Evolutionary conservation across 1,140 invertebrate species (phyloP), one percentile per base, ranked within the genome.

Genomic region (Drosophila micromelanica): DNA sequence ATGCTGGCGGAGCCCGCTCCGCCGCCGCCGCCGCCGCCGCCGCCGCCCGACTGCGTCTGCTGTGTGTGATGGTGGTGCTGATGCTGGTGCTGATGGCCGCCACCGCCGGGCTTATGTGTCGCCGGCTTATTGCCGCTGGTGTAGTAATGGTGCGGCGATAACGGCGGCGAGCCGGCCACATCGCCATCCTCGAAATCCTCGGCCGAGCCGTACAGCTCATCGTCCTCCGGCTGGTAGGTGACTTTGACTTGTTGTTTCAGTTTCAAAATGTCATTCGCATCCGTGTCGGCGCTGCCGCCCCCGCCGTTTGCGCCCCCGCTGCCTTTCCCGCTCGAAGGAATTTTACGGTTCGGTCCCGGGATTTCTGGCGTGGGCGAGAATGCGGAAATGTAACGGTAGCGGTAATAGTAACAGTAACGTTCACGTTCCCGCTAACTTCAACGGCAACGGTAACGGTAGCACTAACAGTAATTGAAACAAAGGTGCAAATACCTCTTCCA

Each of bases 281-380:
- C 91, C 71, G 82, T 77, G 64, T 91, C 91, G 64, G 43, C 54
- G 57, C 23, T 38, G 49, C 48, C 46, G 61, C 42, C 46, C 27
- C 37, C 51, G 70, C 78, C 74, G 5, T 55, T 56, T 17, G 30
- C 35, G 32, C 56, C 56, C 5, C 71, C 77, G 12, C 40, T 75
- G 46, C 77, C 84, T 69, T 91, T 75, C 54, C 89, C 75, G 57
- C 76, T 80, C 59, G 79, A 64, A 32, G 81, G 76, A 76, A 73
- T 91, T 90, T 91, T 91, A 75, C 92, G 87, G 65, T 93, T 93
- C 60, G 93, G 93, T 51, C 93, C 93, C 38, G 93, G 93, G 65
- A 94, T 94, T 92, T 94, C 93, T 94, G 82, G 32, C 68, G 91
- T 70, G 15, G 89, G 60, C 67, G 70, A 76, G 17, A 64, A 69